Evolutionary conservation across 2,888 invertebrate species (phyloP).

Genomic region (Anthophora plumipes): DNA sequence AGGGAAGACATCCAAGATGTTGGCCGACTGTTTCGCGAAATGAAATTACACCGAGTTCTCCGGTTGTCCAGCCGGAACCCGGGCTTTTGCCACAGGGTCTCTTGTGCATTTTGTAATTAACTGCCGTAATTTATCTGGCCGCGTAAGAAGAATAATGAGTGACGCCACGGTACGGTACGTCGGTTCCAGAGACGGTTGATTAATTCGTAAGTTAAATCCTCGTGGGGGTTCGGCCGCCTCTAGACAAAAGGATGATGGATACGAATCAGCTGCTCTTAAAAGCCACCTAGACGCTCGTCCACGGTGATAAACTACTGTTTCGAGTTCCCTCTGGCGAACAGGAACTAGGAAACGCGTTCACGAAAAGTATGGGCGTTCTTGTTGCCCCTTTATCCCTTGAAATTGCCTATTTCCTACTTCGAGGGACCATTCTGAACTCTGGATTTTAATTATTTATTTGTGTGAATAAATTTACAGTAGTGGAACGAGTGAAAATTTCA

Average conservation of each 20-base stretch:
- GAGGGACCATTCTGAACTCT: too few species aligned
- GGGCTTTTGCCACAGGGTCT: conserved; percentile 16
- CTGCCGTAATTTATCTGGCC: conserved; percentile 53
- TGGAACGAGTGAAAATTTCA: too few species aligned
- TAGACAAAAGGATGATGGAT: conserved; percentile 71
- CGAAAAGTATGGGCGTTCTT: too few species aligned
- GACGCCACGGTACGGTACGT: conserved; percentile 38
- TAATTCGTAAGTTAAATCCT: conserved; percentile 69
- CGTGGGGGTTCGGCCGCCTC: conserved; percentile 58
- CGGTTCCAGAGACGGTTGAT: conserved; percentile 56
- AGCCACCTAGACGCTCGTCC: conserved; percentile 9
- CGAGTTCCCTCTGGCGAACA: conserved; percentile 9
- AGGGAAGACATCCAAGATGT: background rate
- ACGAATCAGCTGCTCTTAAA: conserved; percentile 52
- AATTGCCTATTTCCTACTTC: too few species aligned
- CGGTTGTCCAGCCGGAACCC: conserved; percentile 19
- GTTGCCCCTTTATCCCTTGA: too few species aligned
- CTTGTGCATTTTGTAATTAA: conserved; percentile 55
- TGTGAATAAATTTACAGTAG: too few species aligned
- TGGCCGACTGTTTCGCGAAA: background rate
- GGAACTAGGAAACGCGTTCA: background rate
- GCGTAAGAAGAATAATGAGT: conserved; percentile 60
- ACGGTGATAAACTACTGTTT: conserved; percentile 28
- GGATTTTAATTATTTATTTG: too few species aligned
- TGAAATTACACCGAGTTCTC: conserved; percentile 1